Percentiles rank a stretch among this genome's conserved stretches.
phyloP scores from a whole-genome alignment of 2,888 invertebrate species.

The Branchellion lobata region DNA sequence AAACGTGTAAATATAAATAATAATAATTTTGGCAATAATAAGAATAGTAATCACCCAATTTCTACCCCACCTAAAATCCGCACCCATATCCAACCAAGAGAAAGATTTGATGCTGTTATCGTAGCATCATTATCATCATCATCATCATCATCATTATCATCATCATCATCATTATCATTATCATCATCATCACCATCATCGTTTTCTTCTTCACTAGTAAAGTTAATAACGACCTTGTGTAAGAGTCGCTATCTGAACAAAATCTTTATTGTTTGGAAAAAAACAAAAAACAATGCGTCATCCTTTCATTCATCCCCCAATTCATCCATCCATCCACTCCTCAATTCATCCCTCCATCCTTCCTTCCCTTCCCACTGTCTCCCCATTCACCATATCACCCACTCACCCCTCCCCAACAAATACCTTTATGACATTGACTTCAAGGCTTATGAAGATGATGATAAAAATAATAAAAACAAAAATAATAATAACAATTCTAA shows the following conservation, averaged over 20 bases:
- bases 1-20: too few relatives aligned
- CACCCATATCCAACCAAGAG: neutral
- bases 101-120: conserved; percentile 14
- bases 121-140: neutral
- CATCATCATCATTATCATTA: too few relatives aligned
- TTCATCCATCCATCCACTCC: too few relatives aligned
- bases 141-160: neutral
- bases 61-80: neutral
- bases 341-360: too few relatives aligned
- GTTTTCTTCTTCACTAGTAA: too few relatives aligned
- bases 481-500: conserved; percentile 2
- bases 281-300: neutral
- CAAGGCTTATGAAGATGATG: neutral
- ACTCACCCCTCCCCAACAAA: too few relatives aligned
- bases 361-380: too few relatives aligned
- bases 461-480: neutral
- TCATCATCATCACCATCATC: too few relatives aligned
- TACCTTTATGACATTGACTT: neutral
- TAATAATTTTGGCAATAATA: neutral
- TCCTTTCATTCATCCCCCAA: neutral
- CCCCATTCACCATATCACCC: too few relatives aligned
- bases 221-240: too few relatives aligned
- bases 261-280: neutral
- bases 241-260: too few relatives aligned
- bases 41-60: neutral